A percentile compares a stretch with the other conserved stretches of the same genome.
phyloP scores from a whole-genome alignment of 2,888 invertebrate species.

The Chrysomela aeneicollis region DNA sequence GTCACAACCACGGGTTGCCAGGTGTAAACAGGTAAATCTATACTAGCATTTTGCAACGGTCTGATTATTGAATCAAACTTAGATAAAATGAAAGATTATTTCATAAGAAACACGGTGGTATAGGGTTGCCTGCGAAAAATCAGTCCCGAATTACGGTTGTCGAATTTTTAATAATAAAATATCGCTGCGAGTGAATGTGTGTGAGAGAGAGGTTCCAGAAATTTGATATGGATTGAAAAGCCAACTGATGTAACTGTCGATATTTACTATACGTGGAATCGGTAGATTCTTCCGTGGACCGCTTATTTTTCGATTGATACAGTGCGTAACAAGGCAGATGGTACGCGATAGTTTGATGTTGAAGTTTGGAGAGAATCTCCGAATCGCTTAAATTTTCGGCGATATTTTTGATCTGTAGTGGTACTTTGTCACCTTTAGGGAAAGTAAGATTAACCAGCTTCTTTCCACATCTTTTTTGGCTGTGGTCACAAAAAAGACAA shows the following conservation, averaged over 20 bases:
- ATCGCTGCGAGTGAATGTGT: no score
- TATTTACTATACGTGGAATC: conserved; percentile 25
- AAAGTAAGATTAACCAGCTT: conserved; percentile 26
- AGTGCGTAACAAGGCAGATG: no score
- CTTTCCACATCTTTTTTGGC: conserved; percentile 25
- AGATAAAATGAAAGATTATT: no score
- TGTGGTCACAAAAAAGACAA: conserved; percentile 25
- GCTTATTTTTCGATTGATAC: conserved; percentile 32
- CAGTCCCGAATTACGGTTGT: no score
- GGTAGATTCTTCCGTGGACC: conserved; percentile 25
- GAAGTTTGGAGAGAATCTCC: conserved; percentile 29
- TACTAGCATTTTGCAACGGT: no score
- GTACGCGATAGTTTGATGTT: conserved; percentile 33
- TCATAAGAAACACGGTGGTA: no score
- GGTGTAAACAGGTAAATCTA: no score
- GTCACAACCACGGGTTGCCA: no score
- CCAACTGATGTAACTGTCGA: conserved; percentile 30
- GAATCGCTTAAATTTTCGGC: conserved; percentile 23
- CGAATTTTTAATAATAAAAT: no score
- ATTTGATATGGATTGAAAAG: conserved; percentile 30
- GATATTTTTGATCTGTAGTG: conserved; percentile 17
- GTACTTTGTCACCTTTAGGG: conserved; percentile 24
- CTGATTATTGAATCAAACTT: no score
- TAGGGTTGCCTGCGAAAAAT: no score
- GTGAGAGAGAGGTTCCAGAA: no score